Evolutionary conservation across 2,113 vertebrate species (phyloP), one percentile per base, ranked within the genome.

Genomic region (Gopherus flavomarginatus): DNA sequence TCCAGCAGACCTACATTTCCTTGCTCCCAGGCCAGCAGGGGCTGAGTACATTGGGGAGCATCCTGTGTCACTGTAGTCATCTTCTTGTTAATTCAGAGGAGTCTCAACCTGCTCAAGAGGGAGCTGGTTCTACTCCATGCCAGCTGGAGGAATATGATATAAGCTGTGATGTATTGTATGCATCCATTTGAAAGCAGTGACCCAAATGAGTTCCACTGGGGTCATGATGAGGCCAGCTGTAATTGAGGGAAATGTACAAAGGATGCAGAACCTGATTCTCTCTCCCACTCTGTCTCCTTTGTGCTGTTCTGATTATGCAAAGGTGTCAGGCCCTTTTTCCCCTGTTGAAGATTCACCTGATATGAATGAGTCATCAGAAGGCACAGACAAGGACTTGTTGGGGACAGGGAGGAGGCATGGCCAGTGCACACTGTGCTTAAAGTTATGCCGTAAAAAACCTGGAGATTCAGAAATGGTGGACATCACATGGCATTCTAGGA

Each of bases 401-500:
- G 5, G 21, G n/a, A 38, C 52, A n/a, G 22, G 31, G 50, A 26
- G 52, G 81, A 14, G 12, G n/a, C n/a, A 27, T 11, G 13, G 22
- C 53, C n/a, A 29, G n/a, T 17, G 79, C 24, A 65, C 2, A 2
- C 0, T 0, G 49, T 27, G 12, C 92, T 77, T 79, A 78, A 81
- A 0, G 0, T 49, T 38, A 38, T 83, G 7, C 54, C 62, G 50
- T 87, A 82, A 80, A 44, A 72, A 38, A 38, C 5, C 19, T 72
- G 65, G 35, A 21, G 62, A 72, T 62, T 62, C 81, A 31, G 7
- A 62, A 82, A 44, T n/a, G 59, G 79, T 11, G 19, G 29, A 9
- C 29, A 80, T 35, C 27, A 80, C 14, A 0, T 0, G 35, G 17
- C 56, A 26, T 1, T 0, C 35, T 11, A 69, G 3, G 17, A 29